Percentiles rank a stretch among this genome's conserved stretches.
These are phyloP conservation scores for Drosophila phalerata DNA, from an alignment of 2,888 invertebrate genomes.

Conservation along the genomic window DNA sequence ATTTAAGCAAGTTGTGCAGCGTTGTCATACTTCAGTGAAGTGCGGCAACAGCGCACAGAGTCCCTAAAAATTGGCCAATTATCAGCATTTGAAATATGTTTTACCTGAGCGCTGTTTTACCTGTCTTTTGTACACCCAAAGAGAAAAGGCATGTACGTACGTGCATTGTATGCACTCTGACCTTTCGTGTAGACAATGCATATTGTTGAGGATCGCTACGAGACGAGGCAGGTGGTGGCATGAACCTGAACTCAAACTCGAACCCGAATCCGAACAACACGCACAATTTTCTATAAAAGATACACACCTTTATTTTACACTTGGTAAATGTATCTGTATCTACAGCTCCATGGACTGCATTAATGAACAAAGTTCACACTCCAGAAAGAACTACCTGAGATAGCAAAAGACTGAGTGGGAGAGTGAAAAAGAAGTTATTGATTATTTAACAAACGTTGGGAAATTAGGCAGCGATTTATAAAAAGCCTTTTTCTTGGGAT, in stretches of 20 bases:
- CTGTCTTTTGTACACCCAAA: slow-evolving; percentile 44
- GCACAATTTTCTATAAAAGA: slow-evolving; percentile 70
- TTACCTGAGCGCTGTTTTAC: slow-evolving; percentile 71
- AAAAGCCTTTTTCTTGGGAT: slow-evolving; percentile 53
- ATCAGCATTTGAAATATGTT: slow-evolving; percentile 75
- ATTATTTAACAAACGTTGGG: slow-evolving; percentile 75
- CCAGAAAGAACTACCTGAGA: slow-evolving; percentile 51
- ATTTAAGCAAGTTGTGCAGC: slow-evolving; percentile 31
- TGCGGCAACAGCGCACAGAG: slow-evolving; percentile 40
- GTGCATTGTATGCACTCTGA: slow-evolving; percentile 66
- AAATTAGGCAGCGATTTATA: slow-evolving; percentile 82
- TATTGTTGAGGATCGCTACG: slow-evolving; percentile 51
- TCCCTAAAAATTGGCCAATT: slow-evolving; percentile 82
- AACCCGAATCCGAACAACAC: slow-evolving; percentile 63
- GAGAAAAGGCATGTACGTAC: slow-evolving; percentile 26
- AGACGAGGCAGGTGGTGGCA: slow-evolving; percentile 12
- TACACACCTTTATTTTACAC: slow-evolving; percentile 80
- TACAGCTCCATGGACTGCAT: slow-evolving; percentile 46
- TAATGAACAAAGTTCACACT: slow-evolving; percentile 78
- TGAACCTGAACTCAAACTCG: slow-evolving; percentile 26
- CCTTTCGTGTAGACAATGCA: slow-evolving; percentile 71
- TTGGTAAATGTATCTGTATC: slow-evolving; percentile 56
- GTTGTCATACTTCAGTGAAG: slow-evolving; percentile 58
- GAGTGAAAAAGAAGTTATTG: slow-evolving; percentile 59
- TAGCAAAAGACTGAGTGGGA: not conserved